A percentile compares a stretch with the other conserved stretches of the same genome.
phyloP scores from a whole-genome alignment of 2,888 invertebrate species.

The Malthinus flaveolus region DNA sequence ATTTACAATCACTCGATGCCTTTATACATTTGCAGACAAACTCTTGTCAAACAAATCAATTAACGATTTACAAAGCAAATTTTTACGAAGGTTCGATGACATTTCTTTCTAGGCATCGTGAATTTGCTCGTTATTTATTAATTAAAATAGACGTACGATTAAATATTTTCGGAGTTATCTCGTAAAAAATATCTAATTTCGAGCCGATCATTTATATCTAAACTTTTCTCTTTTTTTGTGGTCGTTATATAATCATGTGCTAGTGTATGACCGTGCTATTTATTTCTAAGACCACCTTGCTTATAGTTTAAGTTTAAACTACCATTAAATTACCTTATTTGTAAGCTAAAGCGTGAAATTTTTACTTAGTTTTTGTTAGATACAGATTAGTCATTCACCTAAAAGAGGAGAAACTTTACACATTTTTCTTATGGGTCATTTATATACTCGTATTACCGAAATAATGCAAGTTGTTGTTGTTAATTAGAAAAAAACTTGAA shows the following conservation, averaged over 20 bases:
- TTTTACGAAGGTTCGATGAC: background rate
- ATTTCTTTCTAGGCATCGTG: background rate
- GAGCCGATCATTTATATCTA: background rate
- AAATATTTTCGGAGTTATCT: no score
- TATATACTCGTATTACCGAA: no score
- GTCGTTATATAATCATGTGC: background rate
- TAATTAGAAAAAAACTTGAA: no score
- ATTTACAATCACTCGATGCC: background rate
- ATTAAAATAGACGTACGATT: no score
- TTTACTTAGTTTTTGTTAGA: conserved; percentile 7
- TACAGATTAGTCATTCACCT: no score
- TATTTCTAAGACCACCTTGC: conserved; percentile 13
- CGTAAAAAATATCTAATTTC: background rate
- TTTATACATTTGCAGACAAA: background rate
- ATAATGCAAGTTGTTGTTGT: no score
- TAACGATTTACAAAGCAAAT: background rate
- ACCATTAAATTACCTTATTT: conserved; percentile 14
- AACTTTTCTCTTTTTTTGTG: background rate
- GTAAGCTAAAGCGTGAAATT: conserved; percentile 12
- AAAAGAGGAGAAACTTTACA: no score
- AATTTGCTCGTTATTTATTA: no score
- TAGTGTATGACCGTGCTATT: background rate
- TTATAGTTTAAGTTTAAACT: conserved; percentile 8
- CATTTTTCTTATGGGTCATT: no score
- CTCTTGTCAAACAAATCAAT: conserved; percentile 2